Evolutionary conservation across 2,113 vertebrate genomes (phyloP), one percentile per base, ranked within the genome.

Genomic region (Acrocephalus kingi): DNA sequence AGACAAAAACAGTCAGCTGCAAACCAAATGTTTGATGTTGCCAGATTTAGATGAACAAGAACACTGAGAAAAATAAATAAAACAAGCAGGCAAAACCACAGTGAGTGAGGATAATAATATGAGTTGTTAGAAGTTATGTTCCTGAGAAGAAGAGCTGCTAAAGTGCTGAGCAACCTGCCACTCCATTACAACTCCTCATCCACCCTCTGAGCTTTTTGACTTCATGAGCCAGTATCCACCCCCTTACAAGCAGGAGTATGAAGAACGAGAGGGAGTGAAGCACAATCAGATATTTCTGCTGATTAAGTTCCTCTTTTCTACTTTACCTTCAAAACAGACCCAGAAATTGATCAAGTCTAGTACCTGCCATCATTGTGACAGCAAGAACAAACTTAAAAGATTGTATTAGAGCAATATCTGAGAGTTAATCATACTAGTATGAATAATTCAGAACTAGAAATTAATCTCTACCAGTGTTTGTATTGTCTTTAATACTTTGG

Each of bases 341-440:
- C n/a, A 69, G 35, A 73, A 74, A 54, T 14, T 56, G 15, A 11
- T 69, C 46, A 49, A 37, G 18, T 58, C 24, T 74, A 62, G 24
- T 49, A 56, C 19, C 5, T 56, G 3, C 30, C 30, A 55, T 59
- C 16, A 39, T 6, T 23, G 10, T 59, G 9, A 66, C 4, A 51
- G 6, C 13, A n/a, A 75, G 52, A 73, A 61, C 9, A 55, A 82
- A 82, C 8, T 64, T 56, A 58, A 75, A 93, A 79, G 52, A 46
- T 9, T 0, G 0, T 20, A 31, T 64, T 49, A 84, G 13, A 66
- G 27, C 10, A 80, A 68, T 5, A 63, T 67, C 5, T 39, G 18
- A 33, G 56, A 52, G 9, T 48, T 45, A 79, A 35, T 13, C 5
- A 30, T 45, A 45, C 5, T 49, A 43, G 3, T 35, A 63, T 19